These are phyloP conservation scores for Sebastiscus tertius DNA, from an alignment of 2,797 vertebrate genomes.

Conservation along the genomic window DNA sequence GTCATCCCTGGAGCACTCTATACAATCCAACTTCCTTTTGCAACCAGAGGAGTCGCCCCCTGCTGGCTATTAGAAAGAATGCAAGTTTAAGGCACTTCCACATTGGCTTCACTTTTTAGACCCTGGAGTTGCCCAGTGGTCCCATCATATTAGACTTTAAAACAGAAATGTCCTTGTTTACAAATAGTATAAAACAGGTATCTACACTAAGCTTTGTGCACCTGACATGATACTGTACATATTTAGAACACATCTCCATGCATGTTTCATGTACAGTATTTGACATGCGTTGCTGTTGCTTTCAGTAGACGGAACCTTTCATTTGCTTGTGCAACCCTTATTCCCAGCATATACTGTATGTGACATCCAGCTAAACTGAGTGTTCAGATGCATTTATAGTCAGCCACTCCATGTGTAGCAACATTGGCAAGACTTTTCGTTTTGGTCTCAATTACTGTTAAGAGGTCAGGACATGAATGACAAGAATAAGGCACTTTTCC, in stretches of 20 bases:
- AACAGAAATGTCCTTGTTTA: background rate
- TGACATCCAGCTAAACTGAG: background rate
- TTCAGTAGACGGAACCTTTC: background rate
- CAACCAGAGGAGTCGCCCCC: too few species aligned
- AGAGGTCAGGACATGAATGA: constrained; percentile 16
- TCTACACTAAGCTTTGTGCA: background rate
- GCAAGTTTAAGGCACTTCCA: too few species aligned
- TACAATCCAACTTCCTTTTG: too few species aligned
- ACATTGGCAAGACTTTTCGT: background rate
- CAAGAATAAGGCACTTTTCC: constrained; percentile 7
- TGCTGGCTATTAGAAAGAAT: too few species aligned
- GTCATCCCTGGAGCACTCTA: too few species aligned
- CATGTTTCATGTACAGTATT: background rate
- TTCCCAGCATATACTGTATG: background rate
- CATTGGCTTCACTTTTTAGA: too few species aligned
- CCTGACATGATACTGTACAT: background rate
- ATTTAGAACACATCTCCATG: background rate
- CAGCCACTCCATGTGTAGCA: background rate
- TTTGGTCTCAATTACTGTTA: constrained; percentile 18
- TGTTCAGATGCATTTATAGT: background rate
- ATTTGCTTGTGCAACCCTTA: background rate
- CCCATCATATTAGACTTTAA: background rate
- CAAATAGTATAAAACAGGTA: background rate
- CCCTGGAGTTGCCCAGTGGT: too few species aligned
- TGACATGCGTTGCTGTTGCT: background rate